Percentiles rank a stretch among this genome's conserved stretches.
These are phyloP conservation scores for Verasper variegatus DNA, from an alignment of 2,113 vertebrate species.

Conservation along the genomic window DNA sequence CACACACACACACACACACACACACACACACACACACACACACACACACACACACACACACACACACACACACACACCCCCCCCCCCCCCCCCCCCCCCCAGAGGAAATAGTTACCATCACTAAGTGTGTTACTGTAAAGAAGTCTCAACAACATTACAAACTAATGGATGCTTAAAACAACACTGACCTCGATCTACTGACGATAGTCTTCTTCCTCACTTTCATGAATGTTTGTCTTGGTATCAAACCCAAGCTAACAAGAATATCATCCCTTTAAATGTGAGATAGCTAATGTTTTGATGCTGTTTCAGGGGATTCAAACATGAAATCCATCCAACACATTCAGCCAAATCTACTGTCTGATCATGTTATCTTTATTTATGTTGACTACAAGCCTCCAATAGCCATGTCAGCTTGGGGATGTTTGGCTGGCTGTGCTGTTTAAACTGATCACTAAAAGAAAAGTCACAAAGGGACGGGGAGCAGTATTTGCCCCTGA, in stretches of 20 bases:
- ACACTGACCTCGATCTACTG: neutral
- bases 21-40: too few species aligned
- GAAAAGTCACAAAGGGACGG: neutral
- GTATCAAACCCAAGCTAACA: neutral
- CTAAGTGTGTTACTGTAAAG: slow-evolving; percentile 20
- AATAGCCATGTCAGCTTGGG: neutral
- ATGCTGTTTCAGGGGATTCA: too few species aligned
- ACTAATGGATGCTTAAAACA: neutral
- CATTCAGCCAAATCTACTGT: too few species aligned
- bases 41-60: slow-evolving; percentile 1
- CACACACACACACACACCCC: too few species aligned
- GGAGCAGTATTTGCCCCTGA: neutral
- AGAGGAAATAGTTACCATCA: slow-evolving; percentile 24
- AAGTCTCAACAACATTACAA: slow-evolving; percentile 4
- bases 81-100: too few species aligned
- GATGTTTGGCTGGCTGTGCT: neutral
- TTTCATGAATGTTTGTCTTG: too few species aligned
- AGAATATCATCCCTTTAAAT: neutral
- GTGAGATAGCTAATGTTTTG: neutral
- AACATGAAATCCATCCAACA: too few species aligned
- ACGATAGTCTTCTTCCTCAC: too few species aligned
- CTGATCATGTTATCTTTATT: neutral
- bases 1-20: neutral
- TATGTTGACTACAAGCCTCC: neutral
- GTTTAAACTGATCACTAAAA: neutral